Percentiles rank a stretch among this genome's conserved stretches.
phyloP scores from a whole-genome alignment of 2,113 vertebrate genomes.

The Xenus cinereus region DNA sequence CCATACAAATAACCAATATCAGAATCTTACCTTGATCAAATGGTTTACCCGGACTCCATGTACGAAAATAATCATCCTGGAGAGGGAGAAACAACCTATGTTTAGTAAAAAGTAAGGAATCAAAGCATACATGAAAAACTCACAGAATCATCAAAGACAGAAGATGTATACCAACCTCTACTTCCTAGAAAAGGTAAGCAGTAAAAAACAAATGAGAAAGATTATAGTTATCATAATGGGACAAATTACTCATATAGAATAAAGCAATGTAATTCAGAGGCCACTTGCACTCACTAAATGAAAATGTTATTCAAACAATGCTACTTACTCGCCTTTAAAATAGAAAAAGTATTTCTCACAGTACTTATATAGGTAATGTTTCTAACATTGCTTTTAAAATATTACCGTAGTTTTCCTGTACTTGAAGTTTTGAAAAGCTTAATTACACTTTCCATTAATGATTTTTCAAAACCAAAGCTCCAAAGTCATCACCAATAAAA shows the following conservation, averaged over 20 bases:
- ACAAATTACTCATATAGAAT: slow-evolving; percentile 14
- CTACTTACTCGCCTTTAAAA: background rate
- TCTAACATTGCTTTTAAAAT: background rate
- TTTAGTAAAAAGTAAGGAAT: slow-evolving; percentile 42
- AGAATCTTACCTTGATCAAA: slow-evolving; percentile 89
- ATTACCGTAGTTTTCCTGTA: too few species aligned
- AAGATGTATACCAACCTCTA: slow-evolving; percentile 83
- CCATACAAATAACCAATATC: background rate
- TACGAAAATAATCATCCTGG: slow-evolving; percentile 86
- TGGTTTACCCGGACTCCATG: slow-evolving; percentile 90
- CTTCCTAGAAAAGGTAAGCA: slow-evolving; percentile 82
- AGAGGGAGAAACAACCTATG: slow-evolving; percentile 51
- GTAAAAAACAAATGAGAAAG: slow-evolving; percentile 72
- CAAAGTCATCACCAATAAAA: background rate
- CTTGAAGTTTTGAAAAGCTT: background rate
- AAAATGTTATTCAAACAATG: background rate
- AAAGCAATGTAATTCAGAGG: background rate
- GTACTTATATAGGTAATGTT: background rate
- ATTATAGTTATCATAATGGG: slow-evolving; percentile 67
- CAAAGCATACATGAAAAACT: background rate
- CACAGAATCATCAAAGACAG: slow-evolving; percentile 53
- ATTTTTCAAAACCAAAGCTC: background rate
- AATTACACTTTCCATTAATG: background rate
- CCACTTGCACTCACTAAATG: background rate
- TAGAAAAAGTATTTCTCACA: background rate